Percentiles rank a stretch among this genome's conserved stretches.
Conservation (phyloP, 1,140 invertebrate genomes). For the Musca domestica region DNA sequence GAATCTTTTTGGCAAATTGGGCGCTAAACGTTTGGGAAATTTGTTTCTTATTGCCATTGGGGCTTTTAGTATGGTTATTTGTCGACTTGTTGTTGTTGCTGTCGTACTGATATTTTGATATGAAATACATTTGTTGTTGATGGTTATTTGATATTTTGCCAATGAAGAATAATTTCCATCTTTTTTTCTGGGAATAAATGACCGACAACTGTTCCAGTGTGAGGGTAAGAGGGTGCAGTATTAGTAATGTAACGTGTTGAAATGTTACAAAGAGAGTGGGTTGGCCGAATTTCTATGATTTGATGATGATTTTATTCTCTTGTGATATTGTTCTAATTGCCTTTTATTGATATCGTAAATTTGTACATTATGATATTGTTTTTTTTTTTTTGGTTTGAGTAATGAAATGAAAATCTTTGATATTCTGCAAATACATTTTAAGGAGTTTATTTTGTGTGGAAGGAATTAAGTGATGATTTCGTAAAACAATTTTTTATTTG, state of each 20-base stretch:
- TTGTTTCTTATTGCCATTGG: not conserved
- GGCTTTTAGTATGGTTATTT: not conserved
- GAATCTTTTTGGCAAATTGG: not conserved
- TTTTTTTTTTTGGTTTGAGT: constrained; percentile 1
- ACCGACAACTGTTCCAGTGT: not conserved
- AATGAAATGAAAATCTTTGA: not conserved
- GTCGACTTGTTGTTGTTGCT: not conserved
- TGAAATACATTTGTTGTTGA: not conserved
- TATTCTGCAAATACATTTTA: too few relatives aligned
- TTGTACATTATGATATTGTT: not conserved
- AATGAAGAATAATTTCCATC: not conserved
- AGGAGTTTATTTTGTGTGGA: too few relatives aligned
- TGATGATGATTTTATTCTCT: constrained; percentile 19
- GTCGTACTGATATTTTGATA: not conserved
- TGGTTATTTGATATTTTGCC: constrained; percentile 6
- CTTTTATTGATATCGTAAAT: constrained; percentile 18
- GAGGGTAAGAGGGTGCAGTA: not conserved
- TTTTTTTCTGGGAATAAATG: not conserved
- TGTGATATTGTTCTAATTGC: constrained; percentile 10
- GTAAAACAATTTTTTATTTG: too few relatives aligned
- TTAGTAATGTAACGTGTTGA: not conserved
- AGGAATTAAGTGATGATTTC: too few relatives aligned
- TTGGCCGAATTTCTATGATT: not conserved
- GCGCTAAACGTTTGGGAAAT: constrained; percentile 10
- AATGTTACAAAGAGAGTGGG: not conserved